Conservation (phyloP, 2,113 vertebrate genomes). For the Melanotaenia duboulayi region DNA sequence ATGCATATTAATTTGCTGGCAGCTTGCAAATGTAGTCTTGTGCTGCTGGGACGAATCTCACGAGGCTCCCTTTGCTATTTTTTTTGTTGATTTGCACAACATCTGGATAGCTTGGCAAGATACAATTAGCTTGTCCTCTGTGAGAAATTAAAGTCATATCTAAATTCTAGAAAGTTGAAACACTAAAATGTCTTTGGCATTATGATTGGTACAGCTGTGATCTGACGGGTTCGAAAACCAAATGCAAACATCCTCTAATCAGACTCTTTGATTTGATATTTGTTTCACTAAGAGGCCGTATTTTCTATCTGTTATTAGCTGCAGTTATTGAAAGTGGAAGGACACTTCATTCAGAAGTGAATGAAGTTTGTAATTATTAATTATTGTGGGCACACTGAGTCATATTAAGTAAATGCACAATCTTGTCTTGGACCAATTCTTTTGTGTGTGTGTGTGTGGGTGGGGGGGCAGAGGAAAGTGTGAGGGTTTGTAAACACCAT, state of each 20-base stretch:
- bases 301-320: not conserved
- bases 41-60: constrained; percentile 1
- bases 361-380: constrained; percentile 11
- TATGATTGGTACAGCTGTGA: too few species aligned
- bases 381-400: constrained; percentile 44
- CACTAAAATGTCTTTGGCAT: too few species aligned
- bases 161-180: not conserved
- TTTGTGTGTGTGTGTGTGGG: constrained; percentile 7
- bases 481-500: constrained; percentile 24
- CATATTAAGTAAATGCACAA: constrained; percentile 65
- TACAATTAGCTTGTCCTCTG: not conserved
- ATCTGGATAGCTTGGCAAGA: not conserved
- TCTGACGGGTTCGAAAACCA: not conserved
- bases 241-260: not conserved
- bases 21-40: constrained; percentile 41
- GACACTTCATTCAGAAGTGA: not conserved
- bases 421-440: constrained; percentile 66
- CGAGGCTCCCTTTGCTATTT: not conserved
- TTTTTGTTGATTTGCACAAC: not conserved
- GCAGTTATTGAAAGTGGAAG: not conserved
- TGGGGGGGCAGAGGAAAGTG: not conserved
- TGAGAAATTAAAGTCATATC: not conserved
- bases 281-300: not conserved
- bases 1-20: constrained; percentile 38
- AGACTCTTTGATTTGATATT: not conserved